Conservation (phyloP, 2,888 invertebrate species). For the Theretra japonica region DNA sequence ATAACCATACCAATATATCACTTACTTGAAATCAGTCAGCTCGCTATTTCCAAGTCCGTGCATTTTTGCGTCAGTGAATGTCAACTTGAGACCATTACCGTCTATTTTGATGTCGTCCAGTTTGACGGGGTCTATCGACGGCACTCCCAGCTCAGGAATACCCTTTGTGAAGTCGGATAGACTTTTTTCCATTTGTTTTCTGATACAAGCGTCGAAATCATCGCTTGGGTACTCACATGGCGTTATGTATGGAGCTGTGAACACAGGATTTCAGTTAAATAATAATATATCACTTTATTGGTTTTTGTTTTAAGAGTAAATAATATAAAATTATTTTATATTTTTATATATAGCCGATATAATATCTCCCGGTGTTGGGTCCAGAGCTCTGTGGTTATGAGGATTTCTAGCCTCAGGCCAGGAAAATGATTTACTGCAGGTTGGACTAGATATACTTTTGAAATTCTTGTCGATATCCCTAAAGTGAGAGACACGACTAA, state of each 20-base stretch:
- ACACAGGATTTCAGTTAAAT: not conserved
- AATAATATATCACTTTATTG: not conserved
- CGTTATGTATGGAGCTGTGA: conserved; percentile 73
- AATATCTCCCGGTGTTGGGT: no score
- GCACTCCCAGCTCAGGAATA: conserved; percentile 67
- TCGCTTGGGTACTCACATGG: conserved; percentile 59
- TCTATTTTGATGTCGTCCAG: conserved; percentile 70
- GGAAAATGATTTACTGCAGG: no score
- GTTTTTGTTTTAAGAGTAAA: no score
- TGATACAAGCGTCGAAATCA: conserved; percentile 61
- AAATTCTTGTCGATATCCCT: no score
- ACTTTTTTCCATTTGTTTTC: conserved; percentile 59
- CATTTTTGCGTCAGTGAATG: conserved; percentile 63
- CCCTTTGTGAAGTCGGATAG: conserved; percentile 70
- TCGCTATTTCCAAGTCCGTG: conserved; percentile 63
- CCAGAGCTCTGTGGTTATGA: no score
- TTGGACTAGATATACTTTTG: no score
- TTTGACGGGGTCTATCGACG: conserved; percentile 69
- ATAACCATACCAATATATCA: conserved; percentile 31
- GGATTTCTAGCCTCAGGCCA: no score
- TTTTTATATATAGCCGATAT: no score
- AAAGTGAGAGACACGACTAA: no score
- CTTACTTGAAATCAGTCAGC: conserved; percentile 68
- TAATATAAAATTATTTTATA: no score
- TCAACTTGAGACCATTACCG: conserved; percentile 68